Base-by-base conservation (phyloP, 1,140 invertebrate species). In the Stegodyphus mimosarum region DNA sequence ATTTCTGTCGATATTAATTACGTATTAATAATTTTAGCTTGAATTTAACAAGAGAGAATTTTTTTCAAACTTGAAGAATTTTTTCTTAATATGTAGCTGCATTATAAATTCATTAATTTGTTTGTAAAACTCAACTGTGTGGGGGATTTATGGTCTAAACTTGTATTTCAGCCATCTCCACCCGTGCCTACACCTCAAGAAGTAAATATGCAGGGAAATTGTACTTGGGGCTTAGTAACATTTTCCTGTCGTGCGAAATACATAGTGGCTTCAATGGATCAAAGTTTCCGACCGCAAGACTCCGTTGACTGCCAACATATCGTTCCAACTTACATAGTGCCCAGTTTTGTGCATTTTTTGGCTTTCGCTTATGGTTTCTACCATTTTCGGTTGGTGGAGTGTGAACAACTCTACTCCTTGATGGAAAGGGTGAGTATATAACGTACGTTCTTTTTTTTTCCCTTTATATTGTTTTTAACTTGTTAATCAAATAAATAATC, bases 351-450 rank as follows among this genome's bases (percentile, higher is more conserved):
- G 9, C 95, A 97, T 90, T 92, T 96, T 75, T 78, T 92, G 49
- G 95, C 94, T 1, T 97, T 95, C 88, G 87, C 96, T 2, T 95
- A 96, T 83, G 94, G 95, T 0, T 91, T 96, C 75, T 93, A 94
- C 87, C 91, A 96, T 67, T 96, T 96, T 89, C 92, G 96, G 87
- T 92, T 95, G 80, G 94, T 94, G 70, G 95, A 96, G 90, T 96
- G 96, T 89, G 95, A 97, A 89, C 95, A 96, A 87, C 90, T 97
- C 52, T 95, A 96, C 89, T 95, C 95, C 90, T 91, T 97, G n/a
- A 96, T 97, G 93, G 96, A 97, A 90, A 93, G 95, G 88, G 95
- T 96, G 87, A 91, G 91, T 90, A 18, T 11, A 13, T 33, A 11
- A 52, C 64, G 6, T 17, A 67, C 15, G 11, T 60, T 60, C n/a